Conservation (phyloP, 2,888 invertebrate genomes). For the Epiblema foenella region DNA sequence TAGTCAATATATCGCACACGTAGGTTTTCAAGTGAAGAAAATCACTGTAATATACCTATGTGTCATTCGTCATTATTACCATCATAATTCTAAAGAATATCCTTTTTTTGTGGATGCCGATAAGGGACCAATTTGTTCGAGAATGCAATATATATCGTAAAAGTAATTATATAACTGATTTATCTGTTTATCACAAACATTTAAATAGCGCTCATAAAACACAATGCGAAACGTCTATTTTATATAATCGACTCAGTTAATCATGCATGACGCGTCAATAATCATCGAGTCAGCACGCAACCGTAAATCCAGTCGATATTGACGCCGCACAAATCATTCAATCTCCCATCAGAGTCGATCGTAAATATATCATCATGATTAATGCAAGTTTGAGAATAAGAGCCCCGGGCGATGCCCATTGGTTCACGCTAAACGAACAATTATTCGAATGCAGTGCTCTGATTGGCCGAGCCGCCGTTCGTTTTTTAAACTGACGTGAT, state of each 20-base stretch:
- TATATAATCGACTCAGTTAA: constrained; percentile 24
- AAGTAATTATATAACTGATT: not conserved
- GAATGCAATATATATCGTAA: too few relatives aligned
- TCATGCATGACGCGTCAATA: constrained; percentile 46
- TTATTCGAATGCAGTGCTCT: constrained; percentile 78
- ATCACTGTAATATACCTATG: not conserved
- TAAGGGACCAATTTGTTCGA: too few relatives aligned
- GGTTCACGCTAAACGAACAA: constrained; percentile 77
- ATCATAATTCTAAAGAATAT: too few relatives aligned
- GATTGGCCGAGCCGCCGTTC: constrained; percentile 70
- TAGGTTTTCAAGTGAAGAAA: constrained; percentile 1
- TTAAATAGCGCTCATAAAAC: constrained; percentile 10
- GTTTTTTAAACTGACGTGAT: constrained; percentile 81
- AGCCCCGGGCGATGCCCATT: constrained; percentile 74
- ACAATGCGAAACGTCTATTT: constrained; percentile 15
- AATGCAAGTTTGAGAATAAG: constrained; percentile 74
- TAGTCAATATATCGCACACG: not conserved
- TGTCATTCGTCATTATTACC: too few relatives aligned
- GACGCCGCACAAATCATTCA: constrained; percentile 81
- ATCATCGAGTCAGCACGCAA: constrained; percentile 65
- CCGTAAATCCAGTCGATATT: constrained; percentile 73
- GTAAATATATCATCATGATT: constrained; percentile 77
- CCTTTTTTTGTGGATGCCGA: too few relatives aligned
- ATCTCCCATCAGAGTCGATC: constrained; percentile 69
- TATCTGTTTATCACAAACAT: constrained; percentile 3